Percentiles rank a stretch among this genome's conserved stretches.
phyloP scores from a whole-genome alignment of 2,888 invertebrate genomes.

The Abrostola triplasia region DNA sequence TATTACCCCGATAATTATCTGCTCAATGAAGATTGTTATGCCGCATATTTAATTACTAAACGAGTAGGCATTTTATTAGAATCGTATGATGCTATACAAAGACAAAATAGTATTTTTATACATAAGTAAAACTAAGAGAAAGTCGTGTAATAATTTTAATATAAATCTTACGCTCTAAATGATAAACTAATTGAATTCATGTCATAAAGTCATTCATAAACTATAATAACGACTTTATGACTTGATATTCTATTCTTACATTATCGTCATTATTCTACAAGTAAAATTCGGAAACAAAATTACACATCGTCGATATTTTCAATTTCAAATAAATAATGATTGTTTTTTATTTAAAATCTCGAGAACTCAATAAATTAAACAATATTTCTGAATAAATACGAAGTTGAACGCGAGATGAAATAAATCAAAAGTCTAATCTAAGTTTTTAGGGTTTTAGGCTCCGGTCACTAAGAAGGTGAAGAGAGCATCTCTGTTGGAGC shows the following conservation, averaged over 20 bases:
- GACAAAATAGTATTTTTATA: neutral
- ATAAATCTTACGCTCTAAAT: slow-evolving; percentile 19
- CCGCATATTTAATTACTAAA: slow-evolving; percentile 41
- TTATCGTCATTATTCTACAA: no score
- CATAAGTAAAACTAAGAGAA: slow-evolving; percentile 18
- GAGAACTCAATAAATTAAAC: neutral
- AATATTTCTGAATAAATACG: slow-evolving; percentile 2
- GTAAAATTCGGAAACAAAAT: no score
- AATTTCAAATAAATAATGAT: neutral
- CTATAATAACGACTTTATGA: no score
- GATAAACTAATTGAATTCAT: slow-evolving; percentile 13
- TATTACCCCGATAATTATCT: slow-evolving; percentile 54
- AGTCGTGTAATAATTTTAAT: slow-evolving; percentile 18
- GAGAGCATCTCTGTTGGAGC: slow-evolving; percentile 90
- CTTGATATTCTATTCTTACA: no score
- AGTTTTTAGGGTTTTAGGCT: slow-evolving; percentile 68
- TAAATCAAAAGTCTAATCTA: no score
- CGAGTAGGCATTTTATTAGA: slow-evolving; percentile 20
- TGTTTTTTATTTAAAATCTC: neutral
- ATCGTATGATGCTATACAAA: slow-evolving; percentile 15
- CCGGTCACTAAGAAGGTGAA: slow-evolving; percentile 84
- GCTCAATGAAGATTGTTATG: slow-evolving; percentile 54
- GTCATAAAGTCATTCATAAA: slow-evolving; percentile 14
- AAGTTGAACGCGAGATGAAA: slow-evolving; percentile 9
- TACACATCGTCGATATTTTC: neutral